These are phyloP conservation scores for Aphaenogaster floridana DNA, from an alignment of 1,140 invertebrate species.

Conservation along the genomic window DNA sequence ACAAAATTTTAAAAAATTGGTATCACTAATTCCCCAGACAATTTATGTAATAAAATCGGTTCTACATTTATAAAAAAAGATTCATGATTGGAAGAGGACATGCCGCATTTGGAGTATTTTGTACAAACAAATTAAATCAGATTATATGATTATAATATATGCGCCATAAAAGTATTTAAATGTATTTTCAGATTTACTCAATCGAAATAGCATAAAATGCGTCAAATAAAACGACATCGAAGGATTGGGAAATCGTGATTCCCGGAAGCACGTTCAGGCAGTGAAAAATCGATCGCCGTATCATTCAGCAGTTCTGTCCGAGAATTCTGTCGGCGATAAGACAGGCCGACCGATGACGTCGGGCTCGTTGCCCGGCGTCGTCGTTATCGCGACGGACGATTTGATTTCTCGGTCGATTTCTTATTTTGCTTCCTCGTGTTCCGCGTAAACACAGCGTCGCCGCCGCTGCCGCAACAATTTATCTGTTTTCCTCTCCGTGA, in stretches of 20 bases:
- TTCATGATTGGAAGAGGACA: too few species aligned
- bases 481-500: slow-evolving; percentile 62
- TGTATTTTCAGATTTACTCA: not conserved
- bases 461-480: slow-evolving; percentile 54
- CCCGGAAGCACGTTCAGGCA: not conserved
- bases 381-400: slow-evolving; percentile 68
- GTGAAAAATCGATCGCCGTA: slow-evolving; percentile 37
- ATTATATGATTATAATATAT: not conserved
- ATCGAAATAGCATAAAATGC: not conserved
- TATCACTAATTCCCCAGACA: not conserved
- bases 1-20: not conserved
- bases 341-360: slow-evolving; percentile 38
- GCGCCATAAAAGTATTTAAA: not conserved
- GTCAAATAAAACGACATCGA: not conserved
- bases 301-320: not conserved
- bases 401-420: slow-evolving; percentile 66
- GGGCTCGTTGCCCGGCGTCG: not conserved
- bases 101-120: not conserved
- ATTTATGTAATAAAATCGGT: not conserved
- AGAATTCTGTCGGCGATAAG: slow-evolving; percentile 31
- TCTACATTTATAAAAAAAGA: slow-evolving; percentile 6
- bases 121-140: not conserved
- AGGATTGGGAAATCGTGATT: slow-evolving; percentile 19
- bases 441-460: slow-evolving; percentile 59
- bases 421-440: slow-evolving; percentile 65